Evolutionary conservation across 2,888 invertebrate species (phyloP), one percentile per base, ranked within the genome.

Genomic region (Idaea dimidiata): DNA sequence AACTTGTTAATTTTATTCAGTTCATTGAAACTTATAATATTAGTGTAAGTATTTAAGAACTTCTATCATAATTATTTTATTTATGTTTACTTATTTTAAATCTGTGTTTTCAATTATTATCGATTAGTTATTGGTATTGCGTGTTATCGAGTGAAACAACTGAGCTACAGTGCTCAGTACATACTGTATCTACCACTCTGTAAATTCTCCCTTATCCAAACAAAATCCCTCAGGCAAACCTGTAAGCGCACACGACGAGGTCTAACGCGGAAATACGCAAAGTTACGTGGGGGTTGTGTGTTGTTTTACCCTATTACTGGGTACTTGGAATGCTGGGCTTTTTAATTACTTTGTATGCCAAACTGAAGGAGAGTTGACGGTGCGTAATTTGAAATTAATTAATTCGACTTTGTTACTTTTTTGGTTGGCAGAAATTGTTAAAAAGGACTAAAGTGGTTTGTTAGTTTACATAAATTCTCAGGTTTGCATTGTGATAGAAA

Each of bases 281-380:
- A 56, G 56, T 56, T 69, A 73, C 73, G 67, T 63, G 70, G 75
- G 75, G 72, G 75, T 59, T 78, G 76, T 76, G 80, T 83, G 86
- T 86, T 86, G 81, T 88, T 84, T 83, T 87, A 83, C 84, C 81
- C 83, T 84, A 84, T 88, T 88, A 88, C 81, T 73, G 72, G 73
- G 79, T 76, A 75, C 82, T 86, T 82, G 76, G 70, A 79, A 74
- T 78, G 82, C 78, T 83, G 82, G 81, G 84, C 86, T 86, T 88
- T 89, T 88, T 88, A 89, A 90, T 90, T 88, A 87, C 86, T 83
- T 79, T 73, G 76, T 71, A 76, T 58, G 59, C 76, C 77, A 78
- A 83, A 56, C 14, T 56, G 18, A 18, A 56, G 14, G 56, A 18
- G 56, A 56, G 18, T 17, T 56, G 14, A 17, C 56, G 56, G 18